A percentile compares a stretch with the other conserved stretches of the same genome.
Conservation (phyloP, 2,797 vertebrate genomes). For the Liasis olivaceus region DNA sequence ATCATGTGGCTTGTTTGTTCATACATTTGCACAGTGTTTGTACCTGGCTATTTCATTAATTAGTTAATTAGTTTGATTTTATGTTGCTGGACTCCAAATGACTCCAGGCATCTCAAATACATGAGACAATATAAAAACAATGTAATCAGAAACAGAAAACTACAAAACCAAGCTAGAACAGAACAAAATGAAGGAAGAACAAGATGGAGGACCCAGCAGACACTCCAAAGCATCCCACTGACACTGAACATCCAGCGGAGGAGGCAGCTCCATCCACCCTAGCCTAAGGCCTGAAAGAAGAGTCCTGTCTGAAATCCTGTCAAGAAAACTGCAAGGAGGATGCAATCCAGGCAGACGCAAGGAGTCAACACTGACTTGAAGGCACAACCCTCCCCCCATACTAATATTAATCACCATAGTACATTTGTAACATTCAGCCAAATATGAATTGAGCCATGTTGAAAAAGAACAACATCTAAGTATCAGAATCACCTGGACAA, state of each 20-base stretch:
- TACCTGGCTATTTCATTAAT: background rate
- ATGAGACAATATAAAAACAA: background rate
- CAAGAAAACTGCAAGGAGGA: background rate
- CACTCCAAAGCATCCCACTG: background rate
- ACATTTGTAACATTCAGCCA: background rate
- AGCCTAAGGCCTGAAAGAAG: background rate
- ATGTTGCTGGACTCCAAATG: background rate
- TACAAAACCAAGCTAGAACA: background rate
- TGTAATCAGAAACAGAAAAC: background rate
- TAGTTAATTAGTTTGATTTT: background rate
- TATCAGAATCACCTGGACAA: background rate
- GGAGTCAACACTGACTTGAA: background rate
- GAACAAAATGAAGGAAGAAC: background rate
- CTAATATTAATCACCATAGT: background rate
- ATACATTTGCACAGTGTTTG: background rate
- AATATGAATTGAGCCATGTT: background rate
- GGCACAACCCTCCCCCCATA: background rate
- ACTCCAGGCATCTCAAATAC: background rate
- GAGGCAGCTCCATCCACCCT: background rate
- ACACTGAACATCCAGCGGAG: background rate
- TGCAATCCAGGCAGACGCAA: background rate
- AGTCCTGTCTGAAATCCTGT: background rate
- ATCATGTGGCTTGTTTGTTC: background rate
- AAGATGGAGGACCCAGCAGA: background rate
- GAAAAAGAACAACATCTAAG: background rate